phyloP scores from a whole-genome alignment of 1,140 invertebrate species.

The Diuraphis noxia region DNA sequence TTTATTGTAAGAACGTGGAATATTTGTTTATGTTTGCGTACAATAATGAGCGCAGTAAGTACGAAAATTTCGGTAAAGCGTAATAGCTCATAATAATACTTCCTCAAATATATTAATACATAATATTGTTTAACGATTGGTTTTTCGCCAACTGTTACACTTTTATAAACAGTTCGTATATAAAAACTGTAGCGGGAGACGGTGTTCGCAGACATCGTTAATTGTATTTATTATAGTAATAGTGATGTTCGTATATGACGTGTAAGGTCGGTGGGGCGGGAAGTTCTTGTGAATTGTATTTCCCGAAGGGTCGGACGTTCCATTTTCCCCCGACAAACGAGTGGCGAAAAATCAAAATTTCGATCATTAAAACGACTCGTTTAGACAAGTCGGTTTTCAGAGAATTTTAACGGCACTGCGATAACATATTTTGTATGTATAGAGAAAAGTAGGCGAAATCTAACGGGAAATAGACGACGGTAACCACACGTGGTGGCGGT shows the following conservation, averaged over 20 bases:
- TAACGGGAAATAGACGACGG: constrained; percentile 42
- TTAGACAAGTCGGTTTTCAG: not conserved
- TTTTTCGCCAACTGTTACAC: not conserved
- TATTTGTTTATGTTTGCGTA: too few species aligned
- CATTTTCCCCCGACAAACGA: not conserved
- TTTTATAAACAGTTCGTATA: not conserved
- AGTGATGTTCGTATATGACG: not conserved
- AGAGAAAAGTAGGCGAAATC: constrained; percentile 38
- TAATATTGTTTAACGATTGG: not conserved
- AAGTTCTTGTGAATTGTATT: not conserved
- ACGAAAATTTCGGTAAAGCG: too few species aligned
- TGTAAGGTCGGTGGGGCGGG: not conserved
- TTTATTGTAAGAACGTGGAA: too few species aligned
- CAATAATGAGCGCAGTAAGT: too few species aligned
- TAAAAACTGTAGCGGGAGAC: not conserved
- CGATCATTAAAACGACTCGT: not conserved
- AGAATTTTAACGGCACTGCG: not conserved
- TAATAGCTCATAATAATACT: too few species aligned
- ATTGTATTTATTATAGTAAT: not conserved
- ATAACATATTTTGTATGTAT: not conserved
- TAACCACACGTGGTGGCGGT: not conserved
- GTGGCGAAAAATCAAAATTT: not conserved
- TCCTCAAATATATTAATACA: too few species aligned
- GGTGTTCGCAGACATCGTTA: not conserved
- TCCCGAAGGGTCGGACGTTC: not conserved